Evolutionary conservation across 1,140 invertebrate genomes (phyloP).

Genomic region (Odontomachus brunneus): DNA sequence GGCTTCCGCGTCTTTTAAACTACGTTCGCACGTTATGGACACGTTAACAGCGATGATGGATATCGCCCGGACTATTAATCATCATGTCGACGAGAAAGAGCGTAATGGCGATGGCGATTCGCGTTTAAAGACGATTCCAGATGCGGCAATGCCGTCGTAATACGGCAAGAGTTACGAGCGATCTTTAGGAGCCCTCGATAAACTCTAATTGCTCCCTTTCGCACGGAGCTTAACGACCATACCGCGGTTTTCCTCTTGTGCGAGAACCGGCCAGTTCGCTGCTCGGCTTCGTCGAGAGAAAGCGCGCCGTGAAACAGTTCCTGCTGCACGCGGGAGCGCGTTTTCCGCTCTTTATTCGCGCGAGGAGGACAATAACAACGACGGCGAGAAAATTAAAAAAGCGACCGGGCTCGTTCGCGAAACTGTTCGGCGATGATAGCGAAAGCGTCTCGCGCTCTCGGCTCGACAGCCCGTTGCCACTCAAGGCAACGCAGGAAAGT

Average conservation of each 20-base stretch:
- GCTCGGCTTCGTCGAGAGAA: slow-evolving; percentile 1
- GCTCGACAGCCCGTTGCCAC: no score
- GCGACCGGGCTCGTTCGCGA: slow-evolving; percentile 4
- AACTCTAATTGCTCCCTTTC: slow-evolving; percentile 20
- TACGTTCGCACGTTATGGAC: no score
- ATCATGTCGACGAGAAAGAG: no score
- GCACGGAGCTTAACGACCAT: slow-evolving; percentile 28
- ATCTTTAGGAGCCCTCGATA: not conserved
- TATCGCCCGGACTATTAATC: no score
- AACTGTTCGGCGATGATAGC: slow-evolving; percentile 34
- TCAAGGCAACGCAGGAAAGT: not conserved
- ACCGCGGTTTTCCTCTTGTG: slow-evolving; percentile 22
- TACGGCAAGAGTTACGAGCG: not conserved
- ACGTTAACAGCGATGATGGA: no score
- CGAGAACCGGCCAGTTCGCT: not conserved
- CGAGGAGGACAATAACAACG: slow-evolving; percentile 22
- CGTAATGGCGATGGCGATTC: no score
- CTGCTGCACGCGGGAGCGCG: slow-evolving; percentile 6
- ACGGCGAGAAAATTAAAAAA: slow-evolving; percentile 16
- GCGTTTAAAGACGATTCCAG: not conserved
- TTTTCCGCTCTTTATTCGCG: slow-evolving; percentile 55
- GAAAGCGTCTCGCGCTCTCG: not conserved
- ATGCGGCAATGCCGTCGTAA: not conserved
- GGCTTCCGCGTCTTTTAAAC: no score
- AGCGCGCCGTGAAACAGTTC: slow-evolving; percentile 13